Conservation (phyloP, 2,113 vertebrate genomes). For the Gymnarchus niloticus region DNA sequence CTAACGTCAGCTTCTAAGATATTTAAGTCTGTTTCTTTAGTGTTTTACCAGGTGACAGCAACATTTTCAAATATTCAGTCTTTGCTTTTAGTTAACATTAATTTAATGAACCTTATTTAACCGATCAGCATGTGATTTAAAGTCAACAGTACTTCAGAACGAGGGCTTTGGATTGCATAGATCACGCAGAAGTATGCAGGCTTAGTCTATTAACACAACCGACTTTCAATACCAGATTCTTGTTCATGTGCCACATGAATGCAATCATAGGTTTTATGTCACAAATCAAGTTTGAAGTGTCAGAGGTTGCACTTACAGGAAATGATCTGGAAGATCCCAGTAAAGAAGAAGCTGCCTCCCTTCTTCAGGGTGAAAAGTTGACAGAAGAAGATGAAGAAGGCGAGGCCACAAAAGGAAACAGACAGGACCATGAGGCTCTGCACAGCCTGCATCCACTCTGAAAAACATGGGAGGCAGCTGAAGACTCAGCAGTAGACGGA, state of each 20-base stretch:
- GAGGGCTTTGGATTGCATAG: neutral
- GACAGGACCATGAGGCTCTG: slow-evolving; percentile 96
- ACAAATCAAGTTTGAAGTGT: neutral
- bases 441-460: slow-evolving; percentile 95
- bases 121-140: neutral
- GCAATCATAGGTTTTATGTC: neutral
- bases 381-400: slow-evolving; percentile 86
- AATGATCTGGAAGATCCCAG: slow-evolving; percentile 88
- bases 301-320: slow-evolving; percentile 73
- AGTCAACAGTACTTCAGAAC: neutral
- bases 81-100: neutral
- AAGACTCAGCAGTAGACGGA: neutral
- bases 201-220: neutral
- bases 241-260: neutral
- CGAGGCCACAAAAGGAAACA: slow-evolving; percentile 84
- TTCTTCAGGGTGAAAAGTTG: slow-evolving; percentile 94
- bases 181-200: neutral
- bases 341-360: slow-evolving; percentile 89
- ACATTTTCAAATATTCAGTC: neutral
- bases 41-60: neutral
- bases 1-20: neutral
- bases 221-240: neutral
- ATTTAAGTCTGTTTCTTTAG: neutral
- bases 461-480: neutral
- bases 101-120: neutral